Conservation (phyloP, 1,140 invertebrate species). For the Aphaenogaster rudis region DNA sequence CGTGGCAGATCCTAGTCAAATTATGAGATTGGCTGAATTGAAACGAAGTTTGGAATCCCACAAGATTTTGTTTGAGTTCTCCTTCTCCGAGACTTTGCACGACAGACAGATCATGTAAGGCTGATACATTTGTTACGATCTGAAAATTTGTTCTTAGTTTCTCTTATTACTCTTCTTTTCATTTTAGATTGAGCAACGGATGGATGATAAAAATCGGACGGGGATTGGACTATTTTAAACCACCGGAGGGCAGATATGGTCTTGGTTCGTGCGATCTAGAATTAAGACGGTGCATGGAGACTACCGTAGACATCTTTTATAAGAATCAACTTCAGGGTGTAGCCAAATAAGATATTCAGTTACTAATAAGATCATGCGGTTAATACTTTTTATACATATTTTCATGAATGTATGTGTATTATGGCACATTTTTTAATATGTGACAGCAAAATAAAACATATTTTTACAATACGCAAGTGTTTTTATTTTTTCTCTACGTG, state of each 20-base stretch:
- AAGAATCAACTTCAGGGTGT: slow-evolving; percentile 58
- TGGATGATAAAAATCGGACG: slow-evolving; percentile 98
- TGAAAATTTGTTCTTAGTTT: slow-evolving; percentile 38
- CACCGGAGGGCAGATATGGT: slow-evolving; percentile 91
- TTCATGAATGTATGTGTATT: slow-evolving; percentile 22
- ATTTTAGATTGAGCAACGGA: slow-evolving; percentile 94
- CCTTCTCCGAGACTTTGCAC: slow-evolving; percentile 92
- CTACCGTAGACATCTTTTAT: slow-evolving; percentile 95
- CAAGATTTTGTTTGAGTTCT: slow-evolving; percentile 89
- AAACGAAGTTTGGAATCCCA: slow-evolving; percentile 88
- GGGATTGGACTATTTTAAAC: slow-evolving; percentile 96
- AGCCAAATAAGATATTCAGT: slow-evolving; percentile 6
- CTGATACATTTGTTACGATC: not conserved
- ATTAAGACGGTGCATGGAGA: slow-evolving; percentile 93
- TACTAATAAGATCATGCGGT: slow-evolving; percentile 17
- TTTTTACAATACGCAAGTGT: slow-evolving; percentile 11
- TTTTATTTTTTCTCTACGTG: no score
- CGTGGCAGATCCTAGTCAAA: slow-evolving; percentile 87
- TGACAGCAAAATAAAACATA: not conserved
- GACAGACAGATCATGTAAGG: slow-evolving; percentile 95
- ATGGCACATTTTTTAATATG: slow-evolving; percentile 32
- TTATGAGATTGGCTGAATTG: slow-evolving; percentile 87
- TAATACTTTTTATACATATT: slow-evolving; percentile 3
- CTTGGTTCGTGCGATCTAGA: slow-evolving; percentile 94
- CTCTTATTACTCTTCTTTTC: not conserved